Base-by-base conservation (phyloP, 2,888 invertebrate species). In the Drosophila subsilvestris region DNA sequence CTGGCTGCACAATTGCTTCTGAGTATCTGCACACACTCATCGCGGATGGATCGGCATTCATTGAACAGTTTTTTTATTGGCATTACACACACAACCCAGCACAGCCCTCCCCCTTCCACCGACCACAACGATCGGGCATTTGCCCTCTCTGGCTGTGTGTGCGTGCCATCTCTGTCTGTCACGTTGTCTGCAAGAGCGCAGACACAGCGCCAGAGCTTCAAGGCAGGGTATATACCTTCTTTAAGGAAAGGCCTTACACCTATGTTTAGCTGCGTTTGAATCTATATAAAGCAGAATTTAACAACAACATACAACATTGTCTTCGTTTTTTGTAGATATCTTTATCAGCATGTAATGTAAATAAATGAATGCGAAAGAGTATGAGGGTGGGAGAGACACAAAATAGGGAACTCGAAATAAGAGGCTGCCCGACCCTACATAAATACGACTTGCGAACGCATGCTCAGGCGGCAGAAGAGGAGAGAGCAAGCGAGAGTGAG, bases 11-110 rank as follows among this genome's bases (percentile, higher is more conserved):
- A 37, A 37, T 37, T 37, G 37, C 6, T 37, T 37, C 37, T 37
- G 37, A 14, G 57, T 32, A 47, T 27, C 49, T 49, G 20, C 45
- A 42, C 45, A 43, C 69, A 75, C 56, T 62, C 63, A 66, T 68
- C 14, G 37, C 44, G 43, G 75, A 78, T 78, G 43, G 78, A 80
- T 78, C 80, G 72, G 50, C 67, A 79, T 71, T 74, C 77, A 57
- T 44, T 60, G 18, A 42, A 45, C 45, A 55, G 12, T 43, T n/a
- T n/a, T 48, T 47, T 49, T 49, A 49, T 49, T 49, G 48, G 48
- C 48, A 48, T 53, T 18, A 7, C 20, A 7, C 17, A 12, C 29
- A 22, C 18, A 47, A n/a, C n/a, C n/a, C n/a, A n/a, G n/a, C 51
- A 18, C 47, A 29, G 49, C 20, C 58, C 14, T 58, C 53, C 27